phyloP scores from a whole-genome alignment of 2,113 vertebrate species.

The Halcyon malimbica region DNA sequence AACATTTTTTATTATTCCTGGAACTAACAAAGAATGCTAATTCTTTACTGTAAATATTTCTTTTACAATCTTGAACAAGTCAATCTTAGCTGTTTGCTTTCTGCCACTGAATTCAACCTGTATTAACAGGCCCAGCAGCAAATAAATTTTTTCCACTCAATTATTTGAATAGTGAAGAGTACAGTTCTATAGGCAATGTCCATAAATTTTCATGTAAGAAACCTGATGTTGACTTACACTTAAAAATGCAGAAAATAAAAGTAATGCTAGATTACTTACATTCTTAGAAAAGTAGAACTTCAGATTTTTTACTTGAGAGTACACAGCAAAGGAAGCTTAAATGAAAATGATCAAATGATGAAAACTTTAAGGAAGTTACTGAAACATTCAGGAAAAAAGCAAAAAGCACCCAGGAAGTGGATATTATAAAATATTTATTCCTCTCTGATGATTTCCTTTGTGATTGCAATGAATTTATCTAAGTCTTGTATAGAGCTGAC shows the following conservation, averaged over 20 bases:
- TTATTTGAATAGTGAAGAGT: background rate
- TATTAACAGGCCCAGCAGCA: background rate
- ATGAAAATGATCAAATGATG: background rate
- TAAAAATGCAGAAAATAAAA: background rate
- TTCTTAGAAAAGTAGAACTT: background rate
- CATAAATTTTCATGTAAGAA: background rate
- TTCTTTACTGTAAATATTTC: background rate
- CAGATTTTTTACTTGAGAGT: background rate
- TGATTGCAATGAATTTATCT: background rate
- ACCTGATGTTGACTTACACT: background rate
- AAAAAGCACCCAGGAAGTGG: background rate
- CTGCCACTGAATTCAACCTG: background rate
- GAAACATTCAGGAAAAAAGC: background rate
- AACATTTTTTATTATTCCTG: background rate
- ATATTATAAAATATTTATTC: background rate
- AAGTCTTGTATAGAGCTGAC: background rate
- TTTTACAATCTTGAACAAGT: background rate
- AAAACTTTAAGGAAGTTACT: background rate
- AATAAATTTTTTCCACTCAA: background rate
- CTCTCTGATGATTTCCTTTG: background rate
- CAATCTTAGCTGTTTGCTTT: background rate
- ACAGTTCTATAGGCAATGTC: background rate
- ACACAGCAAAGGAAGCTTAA: background rate
- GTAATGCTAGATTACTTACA: background rate
- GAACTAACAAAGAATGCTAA: background rate